phyloP scores from a whole-genome alignment of 2,797 vertebrate species.

The Hypotaenidia philippensis region DNA sequence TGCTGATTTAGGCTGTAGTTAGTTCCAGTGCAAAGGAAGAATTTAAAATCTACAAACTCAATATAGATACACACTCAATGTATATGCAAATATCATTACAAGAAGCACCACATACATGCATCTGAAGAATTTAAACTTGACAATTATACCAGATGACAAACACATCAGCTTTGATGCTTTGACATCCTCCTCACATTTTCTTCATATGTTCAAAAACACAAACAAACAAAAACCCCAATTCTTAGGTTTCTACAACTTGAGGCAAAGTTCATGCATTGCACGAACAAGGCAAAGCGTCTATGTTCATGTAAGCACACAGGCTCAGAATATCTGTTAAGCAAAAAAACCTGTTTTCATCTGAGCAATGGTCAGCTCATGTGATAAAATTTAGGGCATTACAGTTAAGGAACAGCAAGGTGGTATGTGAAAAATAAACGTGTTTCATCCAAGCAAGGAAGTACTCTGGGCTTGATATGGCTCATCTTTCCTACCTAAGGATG shows the following conservation, averaged over 20 bases:
- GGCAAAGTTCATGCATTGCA: not conserved
- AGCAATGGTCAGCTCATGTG: not conserved
- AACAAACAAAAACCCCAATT: not conserved
- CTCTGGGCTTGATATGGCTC: not conserved
- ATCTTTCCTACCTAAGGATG: not conserved
- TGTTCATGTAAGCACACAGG: not conserved
- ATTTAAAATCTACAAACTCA: not conserved
- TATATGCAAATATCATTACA: not conserved
- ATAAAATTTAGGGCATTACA: not conserved
- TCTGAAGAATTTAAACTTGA: not conserved
- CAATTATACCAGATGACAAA: not conserved
- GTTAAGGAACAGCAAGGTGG: not conserved
- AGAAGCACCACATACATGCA: not conserved
- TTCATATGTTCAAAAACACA: not conserved
- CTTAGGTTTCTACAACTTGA: not conserved
- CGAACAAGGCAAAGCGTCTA: not conserved
- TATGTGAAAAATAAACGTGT: not conserved
- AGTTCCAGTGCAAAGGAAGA: not conserved
- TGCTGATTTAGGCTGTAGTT: slow-evolving; percentile 38
- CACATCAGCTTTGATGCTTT: not conserved
- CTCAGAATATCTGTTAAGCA: not conserved
- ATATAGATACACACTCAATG: not conserved
- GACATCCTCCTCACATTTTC: not conserved
- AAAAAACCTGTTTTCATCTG: not conserved
- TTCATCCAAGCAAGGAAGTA: not conserved